Conservation (phyloP, 2,113 vertebrate species). For the Ceyx cyanopectus region DNA sequence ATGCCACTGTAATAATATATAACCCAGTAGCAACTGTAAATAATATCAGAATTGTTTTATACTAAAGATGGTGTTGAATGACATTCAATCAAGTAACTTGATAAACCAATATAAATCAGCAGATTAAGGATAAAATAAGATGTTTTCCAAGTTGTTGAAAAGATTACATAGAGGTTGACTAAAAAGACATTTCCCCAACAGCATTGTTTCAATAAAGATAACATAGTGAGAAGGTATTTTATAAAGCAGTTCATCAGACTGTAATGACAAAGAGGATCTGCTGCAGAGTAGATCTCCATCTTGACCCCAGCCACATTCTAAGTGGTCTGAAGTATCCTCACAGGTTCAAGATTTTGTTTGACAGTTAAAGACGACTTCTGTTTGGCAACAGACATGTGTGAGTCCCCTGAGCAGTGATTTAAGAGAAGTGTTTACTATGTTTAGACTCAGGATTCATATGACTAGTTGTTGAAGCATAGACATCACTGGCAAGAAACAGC, state of each 20-base stretch:
- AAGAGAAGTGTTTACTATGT: not conserved
- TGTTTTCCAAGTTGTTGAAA: not conserved
- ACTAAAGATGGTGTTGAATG: not conserved
- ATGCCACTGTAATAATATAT: not conserved
- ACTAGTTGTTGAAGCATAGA: not conserved
- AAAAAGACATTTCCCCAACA: not conserved
- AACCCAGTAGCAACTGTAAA: not conserved
- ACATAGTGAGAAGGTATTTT: not conserved
- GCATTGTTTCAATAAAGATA: not conserved
- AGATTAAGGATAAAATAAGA: not conserved
- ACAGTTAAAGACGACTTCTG: not conserved
- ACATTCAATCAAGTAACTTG: not conserved
- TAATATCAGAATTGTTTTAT: not conserved
- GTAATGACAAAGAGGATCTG: not conserved
- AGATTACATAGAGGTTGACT: not conserved
- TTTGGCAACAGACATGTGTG: not conserved
- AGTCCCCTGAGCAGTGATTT: not conserved
- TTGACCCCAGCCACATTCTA: not conserved
- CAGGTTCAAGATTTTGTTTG: not conserved
- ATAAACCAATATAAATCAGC: not conserved
- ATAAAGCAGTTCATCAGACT: fast-evolving
- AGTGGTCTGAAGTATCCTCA: not conserved
- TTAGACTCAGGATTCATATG: not conserved
- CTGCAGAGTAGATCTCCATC: fast-evolving
- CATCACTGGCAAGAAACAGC: not conserved